Percentiles rank a stretch among this genome's conserved stretches.
These are phyloP conservation scores for Thalassoma bifasciatum DNA, from an alignment of 2,113 vertebrate species.

Conservation along the genomic window DNA sequence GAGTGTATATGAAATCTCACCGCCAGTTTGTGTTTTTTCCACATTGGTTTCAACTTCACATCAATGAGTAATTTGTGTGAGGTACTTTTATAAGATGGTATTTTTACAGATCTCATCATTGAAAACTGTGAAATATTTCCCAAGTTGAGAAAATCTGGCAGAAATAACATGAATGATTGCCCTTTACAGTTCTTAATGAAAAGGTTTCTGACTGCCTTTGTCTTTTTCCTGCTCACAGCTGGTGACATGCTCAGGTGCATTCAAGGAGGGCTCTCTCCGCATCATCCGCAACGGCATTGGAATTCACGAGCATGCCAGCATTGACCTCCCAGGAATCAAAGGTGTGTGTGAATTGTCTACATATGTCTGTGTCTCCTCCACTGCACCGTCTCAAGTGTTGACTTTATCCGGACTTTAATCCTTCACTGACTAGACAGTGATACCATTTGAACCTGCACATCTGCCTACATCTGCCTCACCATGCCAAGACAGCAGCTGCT, in stretches of 20 bases:
- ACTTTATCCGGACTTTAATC: conserved; percentile 39
- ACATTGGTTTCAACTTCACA: too few species aligned
- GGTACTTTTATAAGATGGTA: too few species aligned
- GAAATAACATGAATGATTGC: too few species aligned
- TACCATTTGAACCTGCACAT: conserved; percentile 43
- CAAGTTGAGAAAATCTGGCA: too few species aligned
- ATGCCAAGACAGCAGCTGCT: conserved; percentile 47
- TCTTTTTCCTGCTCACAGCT: conserved; percentile 81
- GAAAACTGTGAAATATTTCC: too few species aligned
- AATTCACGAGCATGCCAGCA: conserved; percentile 98
- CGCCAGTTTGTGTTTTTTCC: neutral
- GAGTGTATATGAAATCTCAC: neutral
- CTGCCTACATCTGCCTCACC: conserved; percentile 33
- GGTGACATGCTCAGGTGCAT: conserved; percentile 97
- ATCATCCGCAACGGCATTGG: conserved; percentile 98
- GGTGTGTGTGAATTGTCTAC: conserved; percentile 78
- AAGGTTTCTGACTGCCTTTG: neutral
- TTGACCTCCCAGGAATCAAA: conserved; percentile 98
- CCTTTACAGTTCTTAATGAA: too few species aligned
- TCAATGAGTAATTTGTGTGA: too few species aligned
- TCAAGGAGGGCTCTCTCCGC: conserved; percentile 96
- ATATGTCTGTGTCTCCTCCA: conserved; percentile 13
- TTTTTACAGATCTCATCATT: too few species aligned
- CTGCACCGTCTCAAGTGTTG: neutral
- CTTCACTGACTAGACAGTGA: conserved; percentile 15